Evolutionary conservation across 1,140 invertebrate species (phyloP), one percentile per base, ranked within the genome.

Genomic region (Drosophila lacertosa): DNA sequence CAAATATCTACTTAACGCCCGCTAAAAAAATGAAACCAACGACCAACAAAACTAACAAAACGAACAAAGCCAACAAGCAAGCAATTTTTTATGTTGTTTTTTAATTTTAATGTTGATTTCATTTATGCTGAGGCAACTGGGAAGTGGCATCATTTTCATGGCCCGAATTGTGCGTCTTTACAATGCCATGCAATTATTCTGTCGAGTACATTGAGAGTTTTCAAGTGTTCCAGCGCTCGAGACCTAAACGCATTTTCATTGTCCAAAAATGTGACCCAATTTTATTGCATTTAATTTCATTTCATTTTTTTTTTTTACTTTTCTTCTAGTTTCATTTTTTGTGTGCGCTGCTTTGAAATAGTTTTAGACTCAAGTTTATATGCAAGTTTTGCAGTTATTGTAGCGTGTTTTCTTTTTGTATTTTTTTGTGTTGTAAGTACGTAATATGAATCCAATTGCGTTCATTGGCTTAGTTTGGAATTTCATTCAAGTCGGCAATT

Each of bases 111-210:
- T 77, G 45, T 70, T 59, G 47, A 64, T 72, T 80, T 80, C 54
- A 71, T 77, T 71, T 84, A 37, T 84, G 81, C 81, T 84, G 80
- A 86, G 24, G 24, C 53, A 66, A 50, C 66, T 86, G 24, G 24
- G 47, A 66, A 50, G 63, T 86, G 77, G 73, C 78, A 74, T 64
- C 53, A 77, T 80, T 79, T 74, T 50, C 44, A 40, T 74, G 70
- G 77, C 60, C 81, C 42, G 57, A 33, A 80, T 76, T 76, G 77
- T 84, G 15, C 48, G 39, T 50, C 44, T 40, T 24, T n/a, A 66
- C 53, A 67, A 67, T 57, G 77, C 76, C 58, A 70, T 83, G 80
- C 80, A 82, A 82, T 78, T 81, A 76, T 42, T 50, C 18, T 62
- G 13, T 63, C 48, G 40, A 63, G 64, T 53, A 37, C 55, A 63